Conservation (phyloP, 2,888 invertebrate species). For the Miltochrista miniata region DNA sequence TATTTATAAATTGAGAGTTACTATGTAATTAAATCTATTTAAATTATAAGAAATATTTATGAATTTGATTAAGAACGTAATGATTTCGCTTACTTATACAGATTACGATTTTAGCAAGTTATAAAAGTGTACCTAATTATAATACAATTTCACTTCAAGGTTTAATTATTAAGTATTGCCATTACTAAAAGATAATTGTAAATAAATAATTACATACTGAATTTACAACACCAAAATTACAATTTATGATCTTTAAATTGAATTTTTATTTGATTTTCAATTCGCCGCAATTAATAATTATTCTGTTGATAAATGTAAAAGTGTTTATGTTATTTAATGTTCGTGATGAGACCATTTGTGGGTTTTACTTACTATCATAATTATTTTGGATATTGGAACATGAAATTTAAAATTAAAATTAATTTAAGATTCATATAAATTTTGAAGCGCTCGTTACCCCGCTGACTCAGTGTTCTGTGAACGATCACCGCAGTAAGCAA, state of each 20-base stretch:
- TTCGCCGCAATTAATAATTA: constrained; percentile 8
- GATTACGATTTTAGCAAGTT: neutral
- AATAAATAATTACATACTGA: constrained; percentile 5
- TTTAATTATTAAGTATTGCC: neutral
- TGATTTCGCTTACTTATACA: constrained; percentile 2
- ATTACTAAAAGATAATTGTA: neutral
- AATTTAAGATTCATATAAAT: too few species aligned
- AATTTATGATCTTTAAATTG: constrained; percentile 11
- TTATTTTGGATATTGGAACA: too few species aligned
- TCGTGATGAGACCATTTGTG: neutral
- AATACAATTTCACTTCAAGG: constrained; percentile 3
- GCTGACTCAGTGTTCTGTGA: too few species aligned
- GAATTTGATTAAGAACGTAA: constrained; percentile 13
- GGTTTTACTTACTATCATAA: neutral
- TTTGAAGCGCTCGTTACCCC: too few species aligned
- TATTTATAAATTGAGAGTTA: constrained; percentile 10
- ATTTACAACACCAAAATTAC: constrained; percentile 11
- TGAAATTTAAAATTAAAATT: too few species aligned
- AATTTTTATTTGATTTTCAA: constrained; percentile 12
- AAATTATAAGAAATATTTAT: constrained; percentile 6
- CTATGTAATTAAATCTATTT: constrained; percentile 9
- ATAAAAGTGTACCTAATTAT: constrained; percentile 6
- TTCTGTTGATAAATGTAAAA: neutral
- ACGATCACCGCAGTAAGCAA: too few species aligned
- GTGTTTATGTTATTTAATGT: neutral